Evolutionary conservation across 2,797 vertebrate genomes (phyloP), one percentile per base, ranked within the genome.

Genomic region (Sternotherus odoratus): DNA sequence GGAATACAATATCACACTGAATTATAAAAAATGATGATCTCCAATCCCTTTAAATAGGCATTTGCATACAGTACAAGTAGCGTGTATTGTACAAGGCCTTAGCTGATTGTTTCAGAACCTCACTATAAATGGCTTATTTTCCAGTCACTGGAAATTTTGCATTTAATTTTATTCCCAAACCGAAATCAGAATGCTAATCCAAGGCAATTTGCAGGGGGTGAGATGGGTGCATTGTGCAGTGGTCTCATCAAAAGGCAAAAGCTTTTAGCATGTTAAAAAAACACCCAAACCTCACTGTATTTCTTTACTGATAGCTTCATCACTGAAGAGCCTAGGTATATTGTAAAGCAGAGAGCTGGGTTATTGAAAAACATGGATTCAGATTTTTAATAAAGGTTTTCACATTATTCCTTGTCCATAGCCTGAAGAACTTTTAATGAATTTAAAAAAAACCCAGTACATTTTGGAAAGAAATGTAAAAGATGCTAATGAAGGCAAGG

Each of bases 1-100:
- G 87, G 96, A 97, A 97, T 95, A 97, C 93, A 95, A 91, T 93
- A 97, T 97, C 97, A 96, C 98, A 97, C 96, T 97, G 96, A 97
- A 98, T 97, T 97, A 94, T 92, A 97, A 98, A 97, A 95, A 96
- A 96, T 77, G 89, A 95, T 94, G 94, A 96, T 88, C 80, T 94
- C 90, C 94, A 97, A 94, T 93, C 94, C 85, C 77, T 69, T 95
- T 93, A 96, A 97, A 96, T 66, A 93, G 36, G 50, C 63, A 54
- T 30, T 91, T 86, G 86, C 13, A 94, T 69, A 43, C 48, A 48
- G 49, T 54, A 23, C 63, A 88, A 94, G 36, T 95, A 4, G 10
- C 88, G 94, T n/a, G 43, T 72, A 75, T 39, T 86, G 57, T 78
- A 93, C 51, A 92, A 63, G 69, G 85, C 86, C 48, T 4, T 57